These are phyloP conservation scores for Todiramphus chloris DNA, from an alignment of 2,113 vertebrate species.

Conservation along the genomic window DNA sequence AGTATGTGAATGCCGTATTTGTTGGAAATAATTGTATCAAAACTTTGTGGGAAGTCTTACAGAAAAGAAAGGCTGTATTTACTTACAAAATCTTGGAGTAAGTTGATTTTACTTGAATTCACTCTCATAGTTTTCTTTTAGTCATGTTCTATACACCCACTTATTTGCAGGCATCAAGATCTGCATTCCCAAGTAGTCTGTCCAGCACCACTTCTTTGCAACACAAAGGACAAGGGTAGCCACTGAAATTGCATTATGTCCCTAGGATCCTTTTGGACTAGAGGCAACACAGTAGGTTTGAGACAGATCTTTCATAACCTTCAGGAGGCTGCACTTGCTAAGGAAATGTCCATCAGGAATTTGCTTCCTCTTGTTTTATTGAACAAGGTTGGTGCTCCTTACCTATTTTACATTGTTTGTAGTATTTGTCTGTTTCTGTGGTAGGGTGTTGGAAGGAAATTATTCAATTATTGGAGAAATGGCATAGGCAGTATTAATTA, in stretches of 20 bases:
- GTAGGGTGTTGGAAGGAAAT: background rate
- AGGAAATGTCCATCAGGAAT: background rate
- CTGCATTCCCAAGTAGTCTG: background rate
- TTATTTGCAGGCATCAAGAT: background rate
- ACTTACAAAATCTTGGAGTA: background rate
- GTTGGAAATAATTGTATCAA: background rate
- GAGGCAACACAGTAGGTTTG: background rate
- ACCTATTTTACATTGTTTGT: background rate
- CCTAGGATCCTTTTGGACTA: background rate
- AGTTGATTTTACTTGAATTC: background rate
- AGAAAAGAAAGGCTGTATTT: background rate
- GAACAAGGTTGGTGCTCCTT: background rate
- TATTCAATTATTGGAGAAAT: background rate
- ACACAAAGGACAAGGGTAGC: too few species aligned
- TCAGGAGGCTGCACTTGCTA: background rate
- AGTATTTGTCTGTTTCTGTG: background rate
- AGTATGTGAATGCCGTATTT: background rate
- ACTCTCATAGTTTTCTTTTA: background rate
- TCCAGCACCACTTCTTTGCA: background rate
- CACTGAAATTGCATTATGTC: fast-evolving
- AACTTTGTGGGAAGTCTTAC: background rate
- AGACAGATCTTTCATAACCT: background rate
- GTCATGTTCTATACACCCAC: background rate
- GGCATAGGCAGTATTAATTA: background rate
- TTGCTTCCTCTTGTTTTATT: background rate